Base-by-base conservation (phyloP, 2,113 vertebrate genomes). In the Cebidichthys violaceus region DNA sequence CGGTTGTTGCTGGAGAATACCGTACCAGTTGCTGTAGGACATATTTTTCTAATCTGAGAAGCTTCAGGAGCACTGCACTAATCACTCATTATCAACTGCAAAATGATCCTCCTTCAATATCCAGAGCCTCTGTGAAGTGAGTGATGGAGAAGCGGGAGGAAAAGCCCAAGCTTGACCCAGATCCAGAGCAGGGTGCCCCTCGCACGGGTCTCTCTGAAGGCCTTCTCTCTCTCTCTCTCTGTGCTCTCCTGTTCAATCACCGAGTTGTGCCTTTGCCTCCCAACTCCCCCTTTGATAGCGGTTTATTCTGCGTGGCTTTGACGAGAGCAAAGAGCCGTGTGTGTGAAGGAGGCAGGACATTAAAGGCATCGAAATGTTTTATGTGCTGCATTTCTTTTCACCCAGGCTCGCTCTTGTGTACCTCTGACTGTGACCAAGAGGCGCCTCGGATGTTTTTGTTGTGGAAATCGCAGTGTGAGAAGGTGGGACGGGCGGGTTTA, bases 391-490 rank as follows among this genome's bases (percentile, higher is more conserved):
- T 77, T 84, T 72, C 69, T 89, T 59, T 22, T 83, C 55, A 7
- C 64, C 17, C 27, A 74, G 55, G 18, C 66, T 80, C 33, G 65
- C 79, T 76, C 70, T 33, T 43, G 62, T 41, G 69, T 57, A 39
- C 76, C 61, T 75, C 45, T 47, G 75, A 71, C 77, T 64, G 54
- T 85, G 86, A 77, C 88, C 90, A 65, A 13, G n/a, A 54, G 75
- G 79, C 43, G 65, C 67, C 72, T 84, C 71, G 24, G 29, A 68
- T 85, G 86, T 85, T 89, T 91, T 88, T 92, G 85, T 91, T 93
- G 88, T 92, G 90, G 76, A 91, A 91, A 91, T 86, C 3, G 27
- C 60, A 47, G 70, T 73, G 82, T 75, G 85, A 75, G 85, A 84
- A 87, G 83, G 79, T 83, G 85, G 86, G 76, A 84, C 59, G 3